phyloP scores from a whole-genome alignment of 2,888 invertebrate species.

The Macrosoma leucophasiata region DNA sequence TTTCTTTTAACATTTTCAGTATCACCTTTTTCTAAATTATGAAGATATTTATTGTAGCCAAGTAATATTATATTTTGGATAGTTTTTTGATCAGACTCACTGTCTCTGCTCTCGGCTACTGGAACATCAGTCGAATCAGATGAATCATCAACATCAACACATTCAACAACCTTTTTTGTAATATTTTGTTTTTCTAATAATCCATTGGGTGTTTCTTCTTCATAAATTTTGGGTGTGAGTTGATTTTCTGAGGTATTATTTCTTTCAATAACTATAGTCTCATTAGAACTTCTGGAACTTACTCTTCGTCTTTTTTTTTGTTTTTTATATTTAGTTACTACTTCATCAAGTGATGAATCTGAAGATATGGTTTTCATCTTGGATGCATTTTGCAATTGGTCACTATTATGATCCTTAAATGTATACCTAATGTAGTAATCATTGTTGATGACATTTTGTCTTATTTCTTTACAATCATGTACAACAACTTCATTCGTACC shows the following conservation, averaged over 20 bases:
- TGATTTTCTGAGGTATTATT: constrained; percentile 14
- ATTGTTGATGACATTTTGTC: constrained; percentile 30
- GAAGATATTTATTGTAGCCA: constrained; percentile 40
- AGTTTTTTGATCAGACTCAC: constrained; percentile 29
- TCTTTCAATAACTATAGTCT: constrained; percentile 32
- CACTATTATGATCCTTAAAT: too few species aligned
- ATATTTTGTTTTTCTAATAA: background rate
- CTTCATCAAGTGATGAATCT: constrained; percentile 30
- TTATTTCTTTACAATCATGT: constrained; percentile 36
- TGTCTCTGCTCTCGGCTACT: too few species aligned
- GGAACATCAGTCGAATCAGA: constrained; percentile 42
- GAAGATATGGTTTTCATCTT: too few species aligned
- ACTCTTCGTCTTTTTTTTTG: constrained; percentile 32
- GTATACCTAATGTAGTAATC: constrained; percentile 42
- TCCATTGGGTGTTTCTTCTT: constrained; percentile 7
- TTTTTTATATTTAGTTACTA: constrained; percentile 23
- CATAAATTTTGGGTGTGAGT: constrained; percentile 7
- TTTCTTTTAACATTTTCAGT: constrained; percentile 19
- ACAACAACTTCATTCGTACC: constrained; percentile 39
- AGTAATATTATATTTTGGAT: constrained; percentile 43
- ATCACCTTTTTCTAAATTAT: constrained; percentile 29
- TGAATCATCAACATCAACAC: constrained; percentile 49
- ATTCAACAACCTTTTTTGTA: constrained; percentile 30
- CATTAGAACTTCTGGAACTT: constrained; percentile 36
- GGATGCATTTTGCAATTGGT: too few species aligned